Percentiles rank a stretch among this genome's conserved stretches.
Conservation (phyloP, 1,140 invertebrate genomes). For the Drosophila sp. region DNA sequence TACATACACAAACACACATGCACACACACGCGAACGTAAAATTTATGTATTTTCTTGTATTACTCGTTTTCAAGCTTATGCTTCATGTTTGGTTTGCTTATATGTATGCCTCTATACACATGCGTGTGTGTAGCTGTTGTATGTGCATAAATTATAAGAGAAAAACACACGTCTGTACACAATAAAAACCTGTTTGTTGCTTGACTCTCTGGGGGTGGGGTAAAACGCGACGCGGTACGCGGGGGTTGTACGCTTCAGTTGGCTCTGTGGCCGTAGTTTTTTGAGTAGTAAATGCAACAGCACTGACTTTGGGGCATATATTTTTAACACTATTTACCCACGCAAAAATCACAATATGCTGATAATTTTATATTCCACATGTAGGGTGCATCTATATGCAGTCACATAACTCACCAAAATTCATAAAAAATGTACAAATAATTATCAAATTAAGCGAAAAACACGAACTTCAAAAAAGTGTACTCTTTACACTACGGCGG, state of each 20-base stretch:
- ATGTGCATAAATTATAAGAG: slow-evolving; percentile 75
- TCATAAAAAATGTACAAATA: slow-evolving; percentile 75
- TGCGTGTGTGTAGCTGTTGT: slow-evolving; percentile 49
- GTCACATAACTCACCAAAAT: slow-evolving; percentile 69
- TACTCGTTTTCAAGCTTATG: slow-evolving; percentile 72
- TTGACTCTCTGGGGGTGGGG: slow-evolving; percentile 64
- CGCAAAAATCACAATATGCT: background rate
- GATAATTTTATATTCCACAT: slow-evolving; percentile 2
- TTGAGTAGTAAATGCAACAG: slow-evolving; percentile 45
- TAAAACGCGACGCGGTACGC: slow-evolving; percentile 54
- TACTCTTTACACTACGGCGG: slow-evolving; percentile 63
- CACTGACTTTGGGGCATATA: slow-evolving; percentile 35
- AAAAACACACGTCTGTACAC: slow-evolving; percentile 78
- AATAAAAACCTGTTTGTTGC: slow-evolving; percentile 83
- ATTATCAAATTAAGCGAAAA: slow-evolving; percentile 77
- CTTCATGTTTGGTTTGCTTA: slow-evolving; percentile 68
- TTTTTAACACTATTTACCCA: slow-evolving; percentile 37
- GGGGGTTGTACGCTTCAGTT: slow-evolving; percentile 62
- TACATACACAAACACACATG: slow-evolving; percentile 21
- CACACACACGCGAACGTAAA: slow-evolving; percentile 36
- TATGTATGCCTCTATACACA: slow-evolving; percentile 48
- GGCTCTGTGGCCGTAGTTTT: slow-evolving; percentile 51
- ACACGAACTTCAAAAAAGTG: slow-evolving; percentile 67
- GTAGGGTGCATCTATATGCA: background rate
- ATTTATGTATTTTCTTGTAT: slow-evolving; percentile 78